Percentiles rank a stretch among this genome's conserved stretches.
Evolutionary conservation across 2,888 invertebrate genomes (phyloP).

Genomic region (Rhagonycha fulva): DNA sequence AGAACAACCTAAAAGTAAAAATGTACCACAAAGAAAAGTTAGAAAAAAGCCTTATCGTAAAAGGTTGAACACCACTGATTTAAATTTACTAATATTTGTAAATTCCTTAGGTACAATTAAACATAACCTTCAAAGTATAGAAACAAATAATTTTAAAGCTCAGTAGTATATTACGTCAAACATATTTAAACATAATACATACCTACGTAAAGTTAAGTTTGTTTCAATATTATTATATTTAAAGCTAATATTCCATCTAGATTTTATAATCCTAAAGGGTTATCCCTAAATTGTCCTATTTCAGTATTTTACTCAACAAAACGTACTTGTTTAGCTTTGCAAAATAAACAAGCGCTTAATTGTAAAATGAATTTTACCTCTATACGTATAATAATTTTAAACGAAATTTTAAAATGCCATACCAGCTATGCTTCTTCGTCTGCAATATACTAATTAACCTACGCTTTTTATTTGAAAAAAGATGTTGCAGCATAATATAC

Average conservation of each 20-base stretch:
- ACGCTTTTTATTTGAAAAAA: neutral
- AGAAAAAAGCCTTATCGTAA: no score
- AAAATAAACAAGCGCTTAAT: neutral
- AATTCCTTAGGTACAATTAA: no score
- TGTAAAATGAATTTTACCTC: neutral
- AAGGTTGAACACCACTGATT: no score
- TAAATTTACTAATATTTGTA: no score
- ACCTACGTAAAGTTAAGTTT: no score
- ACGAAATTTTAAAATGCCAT: neutral
- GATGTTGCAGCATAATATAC: neutral
- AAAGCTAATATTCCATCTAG: neutral
- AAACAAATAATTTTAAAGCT: no score
- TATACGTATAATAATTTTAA: neutral
- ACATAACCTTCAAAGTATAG: no score
- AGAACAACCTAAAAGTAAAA: no score
- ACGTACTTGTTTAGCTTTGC: neutral
- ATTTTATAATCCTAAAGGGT: neutral
- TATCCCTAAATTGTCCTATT: neutral
- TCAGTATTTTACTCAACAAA: neutral
- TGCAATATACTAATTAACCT: neutral
- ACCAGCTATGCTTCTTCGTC: neutral
- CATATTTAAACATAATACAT: no score
- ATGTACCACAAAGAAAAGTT: no score
- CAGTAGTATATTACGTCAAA: no score
- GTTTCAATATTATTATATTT: neutral